These are phyloP conservation scores for Anguilla pacifica DNA, from an alignment of 2,797 vertebrate genomes.

Conservation along the genomic window DNA sequence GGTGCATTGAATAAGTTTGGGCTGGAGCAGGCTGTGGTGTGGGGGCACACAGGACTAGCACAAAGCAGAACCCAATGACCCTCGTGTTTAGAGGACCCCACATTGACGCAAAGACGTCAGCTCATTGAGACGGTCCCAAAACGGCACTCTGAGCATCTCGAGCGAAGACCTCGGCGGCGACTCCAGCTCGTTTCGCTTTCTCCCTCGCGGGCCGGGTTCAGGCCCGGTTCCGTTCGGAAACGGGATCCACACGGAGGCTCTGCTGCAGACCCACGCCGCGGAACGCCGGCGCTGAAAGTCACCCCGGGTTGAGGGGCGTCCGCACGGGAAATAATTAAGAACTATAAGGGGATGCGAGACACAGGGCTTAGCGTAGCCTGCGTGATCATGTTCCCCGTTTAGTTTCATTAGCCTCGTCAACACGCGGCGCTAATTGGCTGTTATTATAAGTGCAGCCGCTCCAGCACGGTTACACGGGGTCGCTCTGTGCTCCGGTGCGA, in stretches of 20 bases:
- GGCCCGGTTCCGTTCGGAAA: background rate
- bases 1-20: background rate
- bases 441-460: background rate
- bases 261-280: too few species aligned
- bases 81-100: background rate
- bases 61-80: background rate
- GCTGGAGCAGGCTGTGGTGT: background rate
- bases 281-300: background rate
- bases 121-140: background rate
- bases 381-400: slow-evolving; percentile 2
- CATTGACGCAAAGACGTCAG: background rate
- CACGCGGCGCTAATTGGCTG: background rate
- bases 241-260: background rate
- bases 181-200: background rate
- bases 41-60: too few species aligned
- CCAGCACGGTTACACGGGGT: background rate
- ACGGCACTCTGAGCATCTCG: background rate
- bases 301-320: background rate
- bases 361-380: background rate
- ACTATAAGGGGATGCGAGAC: slow-evolving; percentile 5
- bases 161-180: background rate
- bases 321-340: background rate
- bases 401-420: slow-evolving; percentile 15
- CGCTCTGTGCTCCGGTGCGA: background rate
- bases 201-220: background rate